phyloP scores from a whole-genome alignment of 1,140 invertebrate genomes.

The fruit fly (Drosophila melanogaster) region DNA sequence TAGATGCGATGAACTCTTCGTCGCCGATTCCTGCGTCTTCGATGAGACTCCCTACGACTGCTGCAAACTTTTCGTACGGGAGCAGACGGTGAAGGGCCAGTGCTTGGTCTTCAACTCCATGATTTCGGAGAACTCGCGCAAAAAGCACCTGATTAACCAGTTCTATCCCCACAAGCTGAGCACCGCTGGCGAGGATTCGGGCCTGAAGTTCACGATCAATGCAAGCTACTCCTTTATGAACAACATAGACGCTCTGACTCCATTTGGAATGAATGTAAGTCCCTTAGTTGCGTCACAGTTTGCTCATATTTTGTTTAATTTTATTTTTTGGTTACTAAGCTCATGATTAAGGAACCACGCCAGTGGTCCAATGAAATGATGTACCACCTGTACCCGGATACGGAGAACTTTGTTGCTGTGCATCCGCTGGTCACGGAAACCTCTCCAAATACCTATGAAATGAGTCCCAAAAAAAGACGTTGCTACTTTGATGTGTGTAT shows the following conservation, averaged over 20 bases:
- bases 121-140: conserved; percentile 63
- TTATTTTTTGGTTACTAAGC: conserved; percentile 16
- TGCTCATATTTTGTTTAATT: too few relatives aligned
- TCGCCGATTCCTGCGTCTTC: conserved; percentile 56
- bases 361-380: conserved; percentile 54
- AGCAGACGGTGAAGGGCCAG: conserved; percentile 61
- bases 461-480: conserved; percentile 41
- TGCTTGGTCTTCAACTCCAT: conserved; percentile 76
- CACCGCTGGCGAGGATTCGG: conserved; percentile 64
- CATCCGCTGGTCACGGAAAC: conserved; percentile 52
- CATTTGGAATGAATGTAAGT: conserved; percentile 59
- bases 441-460: conserved; percentile 31
- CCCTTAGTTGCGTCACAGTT: too few relatives aligned
- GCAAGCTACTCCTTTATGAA: conserved; percentile 31
- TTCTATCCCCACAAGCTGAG: conserved; percentile 65
- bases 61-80: conserved; percentile 64
- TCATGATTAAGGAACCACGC: conserved; percentile 64
- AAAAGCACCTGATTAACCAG: conserved; percentile 56
- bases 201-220: conserved; percentile 52
- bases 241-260: neutral
- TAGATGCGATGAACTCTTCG: conserved; percentile 70
- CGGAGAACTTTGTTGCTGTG: conserved; percentile 65
- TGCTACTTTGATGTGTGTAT: conserved; percentile 65
- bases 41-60: conserved; percentile 64
- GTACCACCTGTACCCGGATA: conserved; percentile 54